Percentiles rank a stretch among this genome's conserved stretches.
Conservation (phyloP, 2,797 vertebrate genomes). For the Sebastes hubbsi region DNA sequence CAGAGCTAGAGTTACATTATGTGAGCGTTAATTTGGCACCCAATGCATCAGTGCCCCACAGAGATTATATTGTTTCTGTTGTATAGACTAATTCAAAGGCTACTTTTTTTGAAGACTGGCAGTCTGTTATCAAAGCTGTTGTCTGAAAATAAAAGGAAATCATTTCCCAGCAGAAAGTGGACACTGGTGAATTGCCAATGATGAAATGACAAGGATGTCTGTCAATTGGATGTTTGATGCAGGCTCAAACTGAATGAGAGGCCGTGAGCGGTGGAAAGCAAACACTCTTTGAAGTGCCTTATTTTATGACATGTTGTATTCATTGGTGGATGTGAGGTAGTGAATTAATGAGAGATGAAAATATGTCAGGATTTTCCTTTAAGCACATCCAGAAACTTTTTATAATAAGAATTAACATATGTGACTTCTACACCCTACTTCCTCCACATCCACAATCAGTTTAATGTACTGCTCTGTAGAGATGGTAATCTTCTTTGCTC, state of each 20-base stretch:
- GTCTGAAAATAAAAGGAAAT: slow-evolving; percentile 50
- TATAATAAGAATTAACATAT: slow-evolving; percentile 43
- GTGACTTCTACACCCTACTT: slow-evolving; percentile 11
- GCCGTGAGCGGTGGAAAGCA: slow-evolving; percentile 40
- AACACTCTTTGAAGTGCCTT: slow-evolving; percentile 63
- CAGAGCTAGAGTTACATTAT: neutral
- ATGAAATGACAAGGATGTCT: slow-evolving; percentile 67
- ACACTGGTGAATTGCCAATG: slow-evolving; percentile 58
- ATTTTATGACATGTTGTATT: slow-evolving; percentile 63
- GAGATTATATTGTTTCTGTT: slow-evolving; percentile 21
- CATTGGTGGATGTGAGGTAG: slow-evolving; percentile 31
- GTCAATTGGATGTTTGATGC: slow-evolving; percentile 70
- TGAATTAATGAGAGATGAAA: slow-evolving; percentile 61
- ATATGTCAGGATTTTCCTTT: slow-evolving; percentile 32
- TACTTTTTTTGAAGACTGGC: slow-evolving; percentile 17
- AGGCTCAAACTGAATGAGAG: slow-evolving; percentile 54
- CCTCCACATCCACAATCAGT: neutral
- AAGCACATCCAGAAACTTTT: slow-evolving; percentile 42
- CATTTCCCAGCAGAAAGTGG: slow-evolving; percentile 53
- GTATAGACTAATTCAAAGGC: slow-evolving; percentile 31
- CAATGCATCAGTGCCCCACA: neutral
- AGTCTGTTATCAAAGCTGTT: slow-evolving; percentile 57
- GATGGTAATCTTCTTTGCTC: neutral
- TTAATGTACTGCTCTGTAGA: neutral
- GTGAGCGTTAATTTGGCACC: neutral